Percentiles rank a stretch among this genome's conserved stretches.
phyloP scores from a whole-genome alignment of 2,797 vertebrate species.

The Acestrorhynchus altus region DNA sequence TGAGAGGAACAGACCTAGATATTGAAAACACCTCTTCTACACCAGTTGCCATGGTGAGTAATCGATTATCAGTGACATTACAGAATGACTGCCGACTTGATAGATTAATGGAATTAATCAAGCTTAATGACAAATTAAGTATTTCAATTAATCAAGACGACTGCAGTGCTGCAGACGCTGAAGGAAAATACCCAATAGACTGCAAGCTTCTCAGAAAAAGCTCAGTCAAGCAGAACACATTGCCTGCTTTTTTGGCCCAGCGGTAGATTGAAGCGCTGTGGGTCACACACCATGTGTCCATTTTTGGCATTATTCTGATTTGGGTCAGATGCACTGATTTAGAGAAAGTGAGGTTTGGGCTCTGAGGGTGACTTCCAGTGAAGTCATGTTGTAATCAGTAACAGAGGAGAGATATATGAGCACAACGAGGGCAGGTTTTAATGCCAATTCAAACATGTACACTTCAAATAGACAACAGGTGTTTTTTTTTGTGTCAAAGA shows the following conservation, averaged over 20 bases:
- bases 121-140: constrained; percentile 81
- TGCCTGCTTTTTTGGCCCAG: constrained; percentile 14
- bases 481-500: too few species aligned
- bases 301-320: background rate
- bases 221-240: constrained; percentile 42
- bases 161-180: constrained; percentile 58
- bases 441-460: too few species aligned
- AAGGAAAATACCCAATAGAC: constrained; percentile 43
- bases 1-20: constrained; percentile 28
- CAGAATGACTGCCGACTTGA: constrained; percentile 71
- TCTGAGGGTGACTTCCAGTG: too few species aligned
- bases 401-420: too few species aligned
- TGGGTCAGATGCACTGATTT: background rate
- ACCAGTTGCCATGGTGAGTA: constrained; percentile 72
- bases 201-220: constrained; percentile 42
- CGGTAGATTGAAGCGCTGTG: constrained; percentile 2
- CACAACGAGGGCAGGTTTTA: too few species aligned
- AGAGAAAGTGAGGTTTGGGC: background rate
- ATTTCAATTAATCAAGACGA: constrained; percentile 79
- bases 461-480: too few species aligned
- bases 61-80: constrained; percentile 71
- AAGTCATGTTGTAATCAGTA: background rate
- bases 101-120: constrained; percentile 80
- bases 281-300: background rate
- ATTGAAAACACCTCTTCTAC: constrained; percentile 52